Base-by-base conservation (phyloP, 1,140 invertebrate species). In the Eulimnadia texana region DNA sequence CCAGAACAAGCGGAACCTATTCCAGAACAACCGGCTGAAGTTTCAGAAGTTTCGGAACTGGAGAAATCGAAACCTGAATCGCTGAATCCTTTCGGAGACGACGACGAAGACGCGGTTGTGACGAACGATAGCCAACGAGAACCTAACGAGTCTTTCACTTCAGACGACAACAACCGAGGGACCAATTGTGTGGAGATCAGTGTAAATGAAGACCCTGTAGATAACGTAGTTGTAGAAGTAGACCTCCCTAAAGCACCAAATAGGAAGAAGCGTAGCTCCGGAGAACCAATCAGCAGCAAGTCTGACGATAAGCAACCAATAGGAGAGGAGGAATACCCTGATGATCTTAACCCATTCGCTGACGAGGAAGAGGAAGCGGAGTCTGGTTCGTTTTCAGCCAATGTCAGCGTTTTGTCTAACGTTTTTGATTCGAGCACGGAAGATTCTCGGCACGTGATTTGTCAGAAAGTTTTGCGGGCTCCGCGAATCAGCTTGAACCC, bases 331-430 rank as follows among this genome's bases (percentile, higher is more conserved):
- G 70, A 78, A 27, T 90, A 91, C 75, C 88, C 88, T 0, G 78
- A 81, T 52, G 79, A 84, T 64, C 73, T 90, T 55, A 91, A 91
- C 78, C 88, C 88, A 2, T 76, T 76, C 64, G 72, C 67, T 16
- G 68, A 70, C 50, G 73, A 72, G 24, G 69, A 68, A 29, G 68
- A 64, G 2, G 65, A 65, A 22, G 52, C 58, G 24, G 62, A 65
- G 19, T 58, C 60, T 29, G 19, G 20, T 9, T 2, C 20, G 50
- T 3, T 53, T 16, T 29, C 11, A 13, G 23, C 10, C 20, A 27
- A 54, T 42, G 50, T 33, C 16, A 61, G 51, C 13, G 23, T 28
- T 11, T 22, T 51, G 16, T 61, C 50, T 20, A 61, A 23, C 16
- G 23, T 27, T 11, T 58, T 42, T 58, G 24, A 50, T 13, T 13